These are phyloP conservation scores for Cololabis saira DNA, from an alignment of 2,113 vertebrate species.

Conservation along the genomic window DNA sequence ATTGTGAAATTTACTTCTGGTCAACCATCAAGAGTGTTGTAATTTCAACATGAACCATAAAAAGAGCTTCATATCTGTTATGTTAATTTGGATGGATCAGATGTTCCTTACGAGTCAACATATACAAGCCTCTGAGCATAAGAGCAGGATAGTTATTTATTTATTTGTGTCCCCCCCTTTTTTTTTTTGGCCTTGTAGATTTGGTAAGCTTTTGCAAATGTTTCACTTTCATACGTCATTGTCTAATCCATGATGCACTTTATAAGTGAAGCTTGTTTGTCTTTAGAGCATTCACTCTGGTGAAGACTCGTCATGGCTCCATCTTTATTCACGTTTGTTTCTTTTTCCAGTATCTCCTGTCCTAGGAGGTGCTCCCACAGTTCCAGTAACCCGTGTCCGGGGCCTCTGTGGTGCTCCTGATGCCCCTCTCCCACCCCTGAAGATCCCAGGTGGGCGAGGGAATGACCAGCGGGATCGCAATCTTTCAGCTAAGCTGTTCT, in stretches of 20 bases:
- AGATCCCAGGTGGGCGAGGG: conserved; percentile 99
- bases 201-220: conserved; percentile 23
- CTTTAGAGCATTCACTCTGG: neutral
- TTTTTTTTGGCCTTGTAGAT: neutral
- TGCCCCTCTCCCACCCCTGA: conserved; percentile 99
- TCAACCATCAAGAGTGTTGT: neutral
- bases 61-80: neutral
- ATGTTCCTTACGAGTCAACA: neutral
- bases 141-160: conserved; percentile 24
- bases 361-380: conserved; percentile 88
- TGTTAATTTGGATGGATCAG: neutral
- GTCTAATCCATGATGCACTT: neutral
- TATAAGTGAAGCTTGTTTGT: conserved; percentile 6
- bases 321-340: conserved; percentile 23
- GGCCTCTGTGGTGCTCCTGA: conserved; percentile 99
- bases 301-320: conserved; percentile 34
- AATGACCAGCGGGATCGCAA: conserved; percentile 99
- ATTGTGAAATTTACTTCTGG: neutral
- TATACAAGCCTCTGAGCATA: neutral
- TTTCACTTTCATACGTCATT: conserved; percentile 37
- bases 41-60: neutral
- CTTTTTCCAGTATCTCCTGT: conserved; percentile 67
- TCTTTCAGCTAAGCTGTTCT: conserved; percentile 97
- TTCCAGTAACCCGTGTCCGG: conserved; percentile 98
- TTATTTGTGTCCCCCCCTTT: conserved; percentile 1